phyloP scores from a whole-genome alignment of 2,888 invertebrate genomes.

The Alviniconcha strummeri region DNA sequence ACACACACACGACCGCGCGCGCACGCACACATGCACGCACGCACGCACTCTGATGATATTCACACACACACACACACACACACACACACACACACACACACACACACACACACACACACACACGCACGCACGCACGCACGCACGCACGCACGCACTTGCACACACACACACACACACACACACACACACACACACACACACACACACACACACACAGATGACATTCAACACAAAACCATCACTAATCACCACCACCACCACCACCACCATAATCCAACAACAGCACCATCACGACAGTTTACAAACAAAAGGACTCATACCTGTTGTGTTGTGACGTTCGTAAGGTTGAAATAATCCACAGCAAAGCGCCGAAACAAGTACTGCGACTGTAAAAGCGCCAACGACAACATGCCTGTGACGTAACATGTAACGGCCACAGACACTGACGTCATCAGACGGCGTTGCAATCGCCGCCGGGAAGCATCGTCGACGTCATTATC shows the following conservation, averaged over 20 bases:
- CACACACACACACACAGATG: background rate
- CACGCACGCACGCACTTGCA: too few species aligned
- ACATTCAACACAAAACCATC: background rate
- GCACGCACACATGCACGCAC: background rate
- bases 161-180: background rate
- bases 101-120: too few species aligned
- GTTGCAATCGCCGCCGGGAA: background rate
- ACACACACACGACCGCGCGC: constrained; percentile 14
- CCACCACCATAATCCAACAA: background rate
- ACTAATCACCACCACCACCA: background rate
- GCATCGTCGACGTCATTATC: background rate
- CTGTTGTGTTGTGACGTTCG: constrained; percentile 14
- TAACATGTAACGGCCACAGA: constrained; percentile 16
- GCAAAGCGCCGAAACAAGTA: constrained; percentile 31
- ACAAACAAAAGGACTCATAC: background rate
- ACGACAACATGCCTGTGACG: background rate
- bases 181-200: constrained; percentile 3
- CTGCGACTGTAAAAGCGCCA: constrained; percentile 24
- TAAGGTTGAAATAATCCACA: constrained; percentile 11
- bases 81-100: too few species aligned
- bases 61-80: background rate
- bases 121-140: too few species aligned
- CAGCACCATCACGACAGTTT: background rate
- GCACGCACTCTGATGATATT: background rate
- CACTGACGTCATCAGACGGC: constrained; percentile 1